Evolutionary conservation across 2,888 invertebrate species (phyloP).

Genomic region (Lutraria lutraria): DNA sequence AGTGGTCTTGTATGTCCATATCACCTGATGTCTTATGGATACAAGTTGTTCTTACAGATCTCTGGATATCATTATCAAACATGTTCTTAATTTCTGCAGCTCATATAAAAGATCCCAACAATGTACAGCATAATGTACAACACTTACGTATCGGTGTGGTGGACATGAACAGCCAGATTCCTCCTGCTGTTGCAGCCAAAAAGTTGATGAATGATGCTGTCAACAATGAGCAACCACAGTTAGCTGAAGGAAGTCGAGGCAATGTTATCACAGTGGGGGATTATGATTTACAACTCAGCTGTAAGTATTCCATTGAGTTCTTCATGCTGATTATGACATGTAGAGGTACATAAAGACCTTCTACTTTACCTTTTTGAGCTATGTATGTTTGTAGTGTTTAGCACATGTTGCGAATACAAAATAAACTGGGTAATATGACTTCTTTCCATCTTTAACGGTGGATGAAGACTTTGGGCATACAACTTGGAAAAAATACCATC

Average conservation of each 20-base stretch:
- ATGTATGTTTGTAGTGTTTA: too few species aligned
- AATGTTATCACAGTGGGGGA: slow-evolving; percentile 83
- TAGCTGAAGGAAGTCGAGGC: slow-evolving; percentile 78
- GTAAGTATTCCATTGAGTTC: slow-evolving; percentile 66
- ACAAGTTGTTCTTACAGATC: too few species aligned
- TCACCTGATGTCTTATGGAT: too few species aligned
- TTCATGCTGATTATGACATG: neutral
- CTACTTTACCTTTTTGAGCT: too few species aligned
- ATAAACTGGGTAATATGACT: too few species aligned
- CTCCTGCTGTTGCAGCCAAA: slow-evolving; percentile 93
- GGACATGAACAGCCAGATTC: slow-evolving; percentile 93
- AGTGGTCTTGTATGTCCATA: too few species aligned
- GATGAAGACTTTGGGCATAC: too few species aligned
- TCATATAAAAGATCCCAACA: slow-evolving; percentile 94
- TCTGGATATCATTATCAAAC: too few species aligned
- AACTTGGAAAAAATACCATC: too few species aligned
- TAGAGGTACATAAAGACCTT: too few species aligned
- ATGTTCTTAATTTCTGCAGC: slow-evolving; percentile 90
- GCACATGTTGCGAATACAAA: too few species aligned
- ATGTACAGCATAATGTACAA: slow-evolving; percentile 91
- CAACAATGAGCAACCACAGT: slow-evolving; percentile 88
- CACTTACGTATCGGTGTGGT: slow-evolving; percentile 93
- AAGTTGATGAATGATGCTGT: slow-evolving; percentile 95
- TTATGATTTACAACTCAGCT: slow-evolving; percentile 85
- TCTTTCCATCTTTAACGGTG: too few species aligned